These are phyloP conservation scores for Pelochelys cantorii DNA, from an alignment of 2,797 vertebrate species.

Conservation along the genomic window DNA sequence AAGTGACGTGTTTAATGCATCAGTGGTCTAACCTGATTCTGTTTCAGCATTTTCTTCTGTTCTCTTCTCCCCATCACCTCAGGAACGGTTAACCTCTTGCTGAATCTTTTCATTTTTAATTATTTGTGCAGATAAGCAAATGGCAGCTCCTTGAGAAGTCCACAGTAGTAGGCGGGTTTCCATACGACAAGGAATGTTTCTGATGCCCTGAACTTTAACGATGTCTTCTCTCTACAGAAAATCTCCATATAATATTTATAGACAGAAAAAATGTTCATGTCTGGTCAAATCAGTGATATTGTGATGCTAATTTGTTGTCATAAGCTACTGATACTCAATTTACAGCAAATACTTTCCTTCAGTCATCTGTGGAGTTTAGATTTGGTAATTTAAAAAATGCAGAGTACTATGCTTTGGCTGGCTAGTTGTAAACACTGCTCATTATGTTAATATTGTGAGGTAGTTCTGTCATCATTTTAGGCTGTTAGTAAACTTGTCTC, in stretches of 20 bases:
- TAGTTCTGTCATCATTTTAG: background rate
- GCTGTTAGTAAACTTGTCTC: background rate
- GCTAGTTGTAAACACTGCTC: background rate
- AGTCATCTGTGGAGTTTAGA: background rate
- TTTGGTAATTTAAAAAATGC: background rate
- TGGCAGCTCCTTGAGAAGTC: background rate
- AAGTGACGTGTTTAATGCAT: background rate
- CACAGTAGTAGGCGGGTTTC: background rate
- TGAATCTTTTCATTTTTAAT: background rate
- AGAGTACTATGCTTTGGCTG: background rate
- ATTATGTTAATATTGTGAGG: background rate
- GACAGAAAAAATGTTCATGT: rapidly evolving
- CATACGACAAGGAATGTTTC: background rate
- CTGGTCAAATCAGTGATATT: background rate
- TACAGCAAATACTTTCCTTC: background rate
- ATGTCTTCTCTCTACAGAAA: background rate
- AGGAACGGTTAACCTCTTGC: background rate
- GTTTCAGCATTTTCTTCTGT: constrained; percentile 10
- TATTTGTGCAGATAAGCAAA: background rate
- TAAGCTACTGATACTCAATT: background rate
- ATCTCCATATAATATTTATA: background rate
- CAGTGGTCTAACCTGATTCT: background rate
- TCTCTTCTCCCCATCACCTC: background rate
- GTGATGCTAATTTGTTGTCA: background rate
- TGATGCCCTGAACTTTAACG: background rate